Percentiles rank a stretch among this genome's conserved stretches.
These are phyloP conservation scores for Mantis religiosa DNA, from an alignment of 2,888 invertebrate species.

Conservation along the genomic window DNA sequence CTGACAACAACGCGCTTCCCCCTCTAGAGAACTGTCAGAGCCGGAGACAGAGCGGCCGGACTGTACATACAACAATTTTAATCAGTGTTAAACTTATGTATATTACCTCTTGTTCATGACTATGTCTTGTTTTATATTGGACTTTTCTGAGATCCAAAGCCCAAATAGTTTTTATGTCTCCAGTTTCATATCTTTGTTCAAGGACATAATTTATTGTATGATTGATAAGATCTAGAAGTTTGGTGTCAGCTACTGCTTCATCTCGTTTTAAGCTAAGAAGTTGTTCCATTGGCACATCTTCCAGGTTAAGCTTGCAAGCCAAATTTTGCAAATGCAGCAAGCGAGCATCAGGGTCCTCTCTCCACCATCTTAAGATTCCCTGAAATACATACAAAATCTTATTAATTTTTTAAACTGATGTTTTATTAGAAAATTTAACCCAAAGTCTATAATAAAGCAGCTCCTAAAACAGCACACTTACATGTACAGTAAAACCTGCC, in stretches of 20 bases:
- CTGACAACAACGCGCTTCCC: no score
- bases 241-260: conserved; percentile 29
- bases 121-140: conserved; percentile 23
- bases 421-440: not conserved
- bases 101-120: conserved; percentile 31
- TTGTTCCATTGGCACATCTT: conserved; percentile 35
- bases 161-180: not conserved
- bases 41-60: no score
- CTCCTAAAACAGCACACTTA: no score
- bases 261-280: conserved; percentile 35
- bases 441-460: not conserved
- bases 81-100: not conserved
- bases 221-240: conserved; percentile 14
- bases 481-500: no score
- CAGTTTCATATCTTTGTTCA: conserved; percentile 26
- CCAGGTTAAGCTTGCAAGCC: conserved; percentile 34
- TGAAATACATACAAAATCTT: conserved; percentile 14
- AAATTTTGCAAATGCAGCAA: conserved; percentile 32
- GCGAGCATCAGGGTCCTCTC: conserved; percentile 32
- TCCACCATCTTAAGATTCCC: conserved; percentile 36
- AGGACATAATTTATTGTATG: conserved; percentile 24
- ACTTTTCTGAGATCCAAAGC: not conserved
- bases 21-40: no score
- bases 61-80: not conserved
- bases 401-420: not conserved